phyloP scores from a whole-genome alignment of 2,113 vertebrate genomes.

The Ailuropoda melanoleuca region DNA sequence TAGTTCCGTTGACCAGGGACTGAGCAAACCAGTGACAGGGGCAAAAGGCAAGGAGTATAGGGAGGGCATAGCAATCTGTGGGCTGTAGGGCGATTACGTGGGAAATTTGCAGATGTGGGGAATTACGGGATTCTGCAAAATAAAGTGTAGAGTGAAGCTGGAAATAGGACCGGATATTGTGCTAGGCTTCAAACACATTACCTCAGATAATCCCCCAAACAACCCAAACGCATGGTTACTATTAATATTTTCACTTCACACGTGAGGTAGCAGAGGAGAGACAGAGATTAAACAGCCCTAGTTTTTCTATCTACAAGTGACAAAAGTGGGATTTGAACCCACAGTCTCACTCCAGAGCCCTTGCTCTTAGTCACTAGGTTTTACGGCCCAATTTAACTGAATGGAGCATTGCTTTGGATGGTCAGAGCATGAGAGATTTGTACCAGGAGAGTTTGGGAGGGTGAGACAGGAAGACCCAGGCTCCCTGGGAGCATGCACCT shows the following conservation, averaged over 20 bases:
- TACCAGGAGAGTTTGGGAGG: neutral
- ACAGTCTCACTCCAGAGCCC: neutral
- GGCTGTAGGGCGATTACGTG: neutral
- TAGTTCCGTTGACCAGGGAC: neutral
- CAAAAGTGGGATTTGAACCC: neutral
- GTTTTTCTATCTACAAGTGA: neutral
- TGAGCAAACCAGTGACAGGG: neutral
- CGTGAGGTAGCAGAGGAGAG: neutral
- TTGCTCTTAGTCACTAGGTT: neutral
- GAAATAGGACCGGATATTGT: neutral
- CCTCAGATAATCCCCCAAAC: neutral
- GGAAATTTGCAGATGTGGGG: neutral
- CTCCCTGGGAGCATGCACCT: neutral
- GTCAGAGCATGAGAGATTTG: neutral
- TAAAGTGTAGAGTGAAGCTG: neutral
- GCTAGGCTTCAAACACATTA: neutral
- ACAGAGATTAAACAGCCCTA: neutral
- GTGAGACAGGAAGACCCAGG: neutral
- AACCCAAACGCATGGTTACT: neutral
- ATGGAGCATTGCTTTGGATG: neutral
- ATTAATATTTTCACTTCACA: neutral
- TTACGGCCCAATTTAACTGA: neutral
- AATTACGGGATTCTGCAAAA: neutral
- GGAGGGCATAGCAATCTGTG: neutral
- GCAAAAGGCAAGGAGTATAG: neutral